Percentiles rank a stretch among this genome's conserved stretches.
Evolutionary conservation across 1,140 invertebrate genomes (phyloP).

Genomic region (Papilio dardanus): DNA sequence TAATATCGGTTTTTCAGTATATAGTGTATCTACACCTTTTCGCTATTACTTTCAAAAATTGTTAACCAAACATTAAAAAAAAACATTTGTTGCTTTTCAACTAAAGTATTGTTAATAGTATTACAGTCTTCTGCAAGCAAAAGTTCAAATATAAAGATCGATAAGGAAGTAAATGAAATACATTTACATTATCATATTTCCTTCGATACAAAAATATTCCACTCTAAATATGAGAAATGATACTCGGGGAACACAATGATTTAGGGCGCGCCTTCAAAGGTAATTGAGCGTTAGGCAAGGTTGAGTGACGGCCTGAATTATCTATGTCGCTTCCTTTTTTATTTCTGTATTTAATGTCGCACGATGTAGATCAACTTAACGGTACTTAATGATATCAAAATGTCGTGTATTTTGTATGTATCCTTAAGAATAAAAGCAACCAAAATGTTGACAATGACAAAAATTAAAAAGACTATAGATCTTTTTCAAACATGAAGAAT

Average conservation of each 20-base stretch:
- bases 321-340: constrained; percentile 30
- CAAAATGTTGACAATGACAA: no score
- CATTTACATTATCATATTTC: constrained; percentile 18
- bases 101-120: no score
- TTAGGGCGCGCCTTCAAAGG: constrained; percentile 33
- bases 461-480: no score
- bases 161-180: constrained; percentile 6
- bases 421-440: no score
- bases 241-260: constrained; percentile 33
- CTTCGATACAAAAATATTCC: constrained; percentile 24
- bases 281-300: constrained; percentile 38
- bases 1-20: no score
- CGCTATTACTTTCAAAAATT: no score
- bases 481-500: no score
- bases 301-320: constrained; percentile 37
- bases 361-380: constrained; percentile 1
- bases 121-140: neutral
- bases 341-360: constrained; percentile 22
- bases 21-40: no score
- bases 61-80: no score
- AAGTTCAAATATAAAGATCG: constrained; percentile 2
- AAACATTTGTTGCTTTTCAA: no score
- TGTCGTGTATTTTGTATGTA: neutral
- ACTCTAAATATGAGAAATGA: constrained; percentile 34
- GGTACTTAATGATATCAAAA: neutral